These are phyloP conservation scores for Craseonycteris thonglongyai DNA, from an alignment of 2,113 vertebrate genomes.

Conservation along the genomic window DNA sequence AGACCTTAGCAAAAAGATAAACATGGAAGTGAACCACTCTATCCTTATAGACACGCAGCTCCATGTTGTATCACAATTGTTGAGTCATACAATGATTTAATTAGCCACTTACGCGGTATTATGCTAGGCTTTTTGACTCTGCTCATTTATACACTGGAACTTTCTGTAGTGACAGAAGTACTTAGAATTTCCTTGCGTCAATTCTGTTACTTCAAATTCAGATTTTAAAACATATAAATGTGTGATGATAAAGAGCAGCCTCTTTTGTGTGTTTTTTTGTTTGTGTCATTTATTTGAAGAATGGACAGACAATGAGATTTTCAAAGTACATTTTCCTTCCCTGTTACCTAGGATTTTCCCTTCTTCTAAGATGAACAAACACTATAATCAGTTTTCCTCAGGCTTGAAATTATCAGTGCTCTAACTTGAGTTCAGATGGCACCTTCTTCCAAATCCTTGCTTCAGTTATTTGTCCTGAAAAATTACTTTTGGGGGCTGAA, in stretches of 20 bases:
- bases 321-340: neutral
- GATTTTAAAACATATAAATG: neutral
- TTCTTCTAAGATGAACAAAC: slow-evolving; percentile 16
- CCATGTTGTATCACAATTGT: neutral
- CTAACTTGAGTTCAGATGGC: slow-evolving; percentile 15
- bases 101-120: neutral
- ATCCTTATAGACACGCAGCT: neutral
- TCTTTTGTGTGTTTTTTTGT: neutral
- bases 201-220: neutral
- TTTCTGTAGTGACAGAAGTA: neutral
- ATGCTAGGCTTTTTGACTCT: neutral
- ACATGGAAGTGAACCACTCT: neutral
- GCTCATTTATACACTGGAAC: neutral
- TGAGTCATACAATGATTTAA: neutral
- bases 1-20: neutral
- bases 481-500: slow-evolving; percentile 22
- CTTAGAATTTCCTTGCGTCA: slow-evolving; percentile 8
- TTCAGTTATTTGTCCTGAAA: slow-evolving; percentile 40
- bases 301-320: neutral
- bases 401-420: slow-evolving; percentile 46
- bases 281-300: neutral
- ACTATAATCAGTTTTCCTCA: slow-evolving; percentile 23
- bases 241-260: neutral
- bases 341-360: neutral
- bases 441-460: slow-evolving; percentile 26